A percentile compares a stretch with the other conserved stretches of the same genome.
Evolutionary conservation across 2,113 vertebrate species (phyloP).

Genomic region (Haemorhous mexicanus): DNA sequence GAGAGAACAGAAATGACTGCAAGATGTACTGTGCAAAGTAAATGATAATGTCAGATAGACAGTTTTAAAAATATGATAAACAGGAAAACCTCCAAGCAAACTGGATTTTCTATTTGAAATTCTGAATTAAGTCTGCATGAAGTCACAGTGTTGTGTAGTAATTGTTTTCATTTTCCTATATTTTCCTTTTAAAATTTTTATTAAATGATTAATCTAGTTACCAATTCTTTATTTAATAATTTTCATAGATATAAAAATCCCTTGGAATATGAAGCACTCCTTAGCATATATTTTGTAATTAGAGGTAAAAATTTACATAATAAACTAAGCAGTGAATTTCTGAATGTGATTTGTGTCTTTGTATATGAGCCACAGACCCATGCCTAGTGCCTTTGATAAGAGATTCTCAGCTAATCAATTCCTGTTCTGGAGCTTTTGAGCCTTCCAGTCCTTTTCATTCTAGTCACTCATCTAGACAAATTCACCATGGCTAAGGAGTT

Average conservation of each 20-base stretch:
- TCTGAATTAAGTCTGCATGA: neutral
- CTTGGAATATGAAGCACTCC: neutral
- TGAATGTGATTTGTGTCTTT: neutral
- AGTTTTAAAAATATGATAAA: neutral
- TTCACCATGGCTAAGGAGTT: neutral
- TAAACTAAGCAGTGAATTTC: neutral
- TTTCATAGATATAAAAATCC: neutral
- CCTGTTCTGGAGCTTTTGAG: neutral
- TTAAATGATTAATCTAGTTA: neutral
- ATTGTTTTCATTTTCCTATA: neutral
- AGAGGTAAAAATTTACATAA: conserved; percentile 10
- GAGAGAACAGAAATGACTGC: neutral
- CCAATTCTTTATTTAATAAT: neutral
- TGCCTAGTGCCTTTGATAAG: neutral
- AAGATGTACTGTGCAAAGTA: neutral
- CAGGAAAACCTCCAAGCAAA: neutral
- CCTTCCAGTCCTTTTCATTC: neutral
- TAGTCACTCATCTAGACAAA: neutral
- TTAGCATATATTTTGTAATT: conserved; percentile 20
- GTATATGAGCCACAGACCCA: neutral
- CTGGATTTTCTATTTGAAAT: neutral
- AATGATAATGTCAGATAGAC: neutral
- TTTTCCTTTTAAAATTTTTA: neutral
- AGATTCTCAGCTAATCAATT: neutral
- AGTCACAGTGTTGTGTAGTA: neutral